phyloP scores from a whole-genome alignment of 2,888 invertebrate species.

The Andrena flavipes region DNA sequence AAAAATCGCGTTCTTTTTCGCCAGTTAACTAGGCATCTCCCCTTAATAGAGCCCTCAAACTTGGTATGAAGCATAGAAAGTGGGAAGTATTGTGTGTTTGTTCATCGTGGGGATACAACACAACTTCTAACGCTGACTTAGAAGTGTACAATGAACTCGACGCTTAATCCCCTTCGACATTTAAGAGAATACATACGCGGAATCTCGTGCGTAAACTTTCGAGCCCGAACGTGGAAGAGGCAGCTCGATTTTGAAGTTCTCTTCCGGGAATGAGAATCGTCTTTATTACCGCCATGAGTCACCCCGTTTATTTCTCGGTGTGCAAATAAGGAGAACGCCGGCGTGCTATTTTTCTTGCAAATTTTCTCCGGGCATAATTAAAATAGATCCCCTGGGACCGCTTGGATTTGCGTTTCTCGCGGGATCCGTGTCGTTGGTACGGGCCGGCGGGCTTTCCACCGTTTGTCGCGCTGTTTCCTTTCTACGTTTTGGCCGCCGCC shows the following conservation, averaged over 20 bases:
- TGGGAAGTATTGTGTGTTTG: too few species aligned
- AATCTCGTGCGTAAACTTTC: background rate
- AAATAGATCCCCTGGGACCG: slow-evolving; percentile 51
- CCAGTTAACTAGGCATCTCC: too few species aligned
- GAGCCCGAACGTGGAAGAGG: background rate
- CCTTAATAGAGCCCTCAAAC: too few species aligned
- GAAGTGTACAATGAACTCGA: background rate
- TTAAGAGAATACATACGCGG: slow-evolving; percentile 8
- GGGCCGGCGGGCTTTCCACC: background rate
- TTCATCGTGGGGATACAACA: too few species aligned
- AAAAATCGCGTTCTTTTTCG: too few species aligned
- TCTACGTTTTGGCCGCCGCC: slow-evolving; percentile 37
- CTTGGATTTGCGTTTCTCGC: slow-evolving; percentile 38
- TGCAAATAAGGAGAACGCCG: slow-evolving; percentile 37
- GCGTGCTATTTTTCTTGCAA: slow-evolving; percentile 53
- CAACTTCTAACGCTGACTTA: too few species aligned
- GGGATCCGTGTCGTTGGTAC: slow-evolving; percentile 2
- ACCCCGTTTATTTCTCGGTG: slow-evolving; percentile 37
- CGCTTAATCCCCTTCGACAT: slow-evolving; percentile 23
- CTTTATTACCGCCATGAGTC: slow-evolving; percentile 46
- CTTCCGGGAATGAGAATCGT: slow-evolving; percentile 28
- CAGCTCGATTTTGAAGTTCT: slow-evolving; percentile 18
- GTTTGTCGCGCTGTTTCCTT: slow-evolving; percentile 42
- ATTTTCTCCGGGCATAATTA: slow-evolving; percentile 57
- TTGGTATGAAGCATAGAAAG: too few species aligned